phyloP scores from a whole-genome alignment of 2,888 invertebrate genomes.

The Polyploca ridens region DNA sequence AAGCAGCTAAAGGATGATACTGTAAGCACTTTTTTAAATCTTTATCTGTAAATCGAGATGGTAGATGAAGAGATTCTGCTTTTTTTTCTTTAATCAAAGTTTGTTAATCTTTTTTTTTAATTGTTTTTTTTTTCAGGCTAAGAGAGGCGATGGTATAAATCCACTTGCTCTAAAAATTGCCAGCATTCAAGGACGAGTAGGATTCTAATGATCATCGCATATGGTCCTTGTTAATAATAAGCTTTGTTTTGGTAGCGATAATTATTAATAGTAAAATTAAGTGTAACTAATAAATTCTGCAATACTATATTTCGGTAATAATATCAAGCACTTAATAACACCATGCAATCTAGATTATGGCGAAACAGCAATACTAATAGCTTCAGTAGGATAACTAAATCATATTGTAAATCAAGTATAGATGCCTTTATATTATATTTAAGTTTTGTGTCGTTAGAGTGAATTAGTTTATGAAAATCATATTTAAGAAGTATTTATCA shows the following conservation, averaged over 20 bases:
- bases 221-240: neutral
- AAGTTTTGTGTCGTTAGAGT: neutral
- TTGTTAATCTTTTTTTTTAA: no score
- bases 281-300: neutral
- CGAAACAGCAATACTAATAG: neutral
- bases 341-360: neutral
- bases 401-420: neutral
- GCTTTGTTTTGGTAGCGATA: neutral
- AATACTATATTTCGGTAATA: neutral
- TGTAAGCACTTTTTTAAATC: slow-evolving; percentile 30
- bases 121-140: slow-evolving; percentile 49
- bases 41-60: no score
- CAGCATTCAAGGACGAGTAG: slow-evolving; percentile 58
- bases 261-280: neutral
- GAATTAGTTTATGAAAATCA: neutral
- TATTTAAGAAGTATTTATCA: neutral
- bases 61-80: no score
- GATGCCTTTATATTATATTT: neutral
- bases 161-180: slow-evolving; percentile 60
- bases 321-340: neutral
- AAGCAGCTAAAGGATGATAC: slow-evolving; percentile 36
- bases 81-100: no score
- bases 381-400: neutral
- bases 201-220: slow-evolving; percentile 40
- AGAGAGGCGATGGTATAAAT: slow-evolving; percentile 43